Percentiles rank a stretch among this genome's conserved stretches.
These are phyloP conservation scores for Cardiocondyla obscurior DNA, from an alignment of 1,140 invertebrate genomes.

Conservation along the genomic window DNA sequence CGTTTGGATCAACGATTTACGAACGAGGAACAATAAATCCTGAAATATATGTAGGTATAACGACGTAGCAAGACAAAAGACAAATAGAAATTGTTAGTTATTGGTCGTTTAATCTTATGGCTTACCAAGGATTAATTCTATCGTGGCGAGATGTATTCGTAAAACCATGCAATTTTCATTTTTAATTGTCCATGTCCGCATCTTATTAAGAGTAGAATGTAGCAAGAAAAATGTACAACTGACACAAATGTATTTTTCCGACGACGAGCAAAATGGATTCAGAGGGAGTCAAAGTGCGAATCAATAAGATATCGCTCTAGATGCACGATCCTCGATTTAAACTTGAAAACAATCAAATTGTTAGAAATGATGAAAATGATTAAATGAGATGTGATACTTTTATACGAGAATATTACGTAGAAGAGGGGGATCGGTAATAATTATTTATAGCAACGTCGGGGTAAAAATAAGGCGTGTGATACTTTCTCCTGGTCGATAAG, in stretches of 20 bases:
- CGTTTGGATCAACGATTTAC: not conserved
- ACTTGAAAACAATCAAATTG: not conserved
- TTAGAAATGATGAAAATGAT: not conserved
- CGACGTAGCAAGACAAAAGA: not conserved
- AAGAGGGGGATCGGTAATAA: not conserved
- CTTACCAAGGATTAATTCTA: not conserved
- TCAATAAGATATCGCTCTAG: not conserved
- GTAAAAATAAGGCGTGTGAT: not conserved
- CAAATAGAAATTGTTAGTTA: too few species aligned
- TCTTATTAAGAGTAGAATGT: not conserved
- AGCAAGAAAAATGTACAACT: not conserved
- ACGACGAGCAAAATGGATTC: too few species aligned
- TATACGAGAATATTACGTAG: not conserved
- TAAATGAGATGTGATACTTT: not conserved
- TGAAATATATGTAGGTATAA: not conserved
- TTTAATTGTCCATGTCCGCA: not conserved
- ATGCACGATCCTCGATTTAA: not conserved
- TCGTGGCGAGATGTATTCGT: not conserved
- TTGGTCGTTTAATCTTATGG: too few species aligned
- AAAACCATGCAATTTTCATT: not conserved
- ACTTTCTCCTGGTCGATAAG: not conserved
- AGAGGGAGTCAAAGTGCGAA: not conserved
- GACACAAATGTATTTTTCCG: too few species aligned
- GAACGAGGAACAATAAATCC: not conserved
- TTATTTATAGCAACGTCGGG: not conserved